A percentile compares a stretch with the other conserved stretches of the same genome.
Evolutionary conservation across 2,888 invertebrate genomes (phyloP).

Genomic region (Sminthurinus aureus): DNA sequence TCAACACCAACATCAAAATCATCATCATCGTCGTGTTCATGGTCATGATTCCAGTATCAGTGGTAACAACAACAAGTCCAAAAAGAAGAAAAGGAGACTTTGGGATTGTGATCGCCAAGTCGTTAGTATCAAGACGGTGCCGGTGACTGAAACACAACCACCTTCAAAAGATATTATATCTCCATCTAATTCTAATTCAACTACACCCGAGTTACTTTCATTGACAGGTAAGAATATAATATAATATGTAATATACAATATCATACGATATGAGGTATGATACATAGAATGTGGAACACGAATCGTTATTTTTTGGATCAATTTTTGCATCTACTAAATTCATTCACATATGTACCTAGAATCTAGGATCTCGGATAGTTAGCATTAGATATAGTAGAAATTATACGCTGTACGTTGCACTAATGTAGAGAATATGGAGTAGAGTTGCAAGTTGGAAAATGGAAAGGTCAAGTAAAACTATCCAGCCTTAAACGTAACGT

Average conservation of each 20-base stretch:
- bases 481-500: neutral
- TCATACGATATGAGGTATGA: no score
- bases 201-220: conserved; percentile 33
- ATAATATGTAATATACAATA: neutral
- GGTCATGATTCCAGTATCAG: neutral
- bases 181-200: conserved; percentile 5
- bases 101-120: conserved; percentile 43
- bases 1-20: neutral
- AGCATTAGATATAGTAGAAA: neutral
- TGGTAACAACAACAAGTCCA: no score
- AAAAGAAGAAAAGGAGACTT: conserved; percentile 32
- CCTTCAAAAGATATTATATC: neutral
- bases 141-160: neutral
- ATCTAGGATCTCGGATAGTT: neutral
- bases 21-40: neutral
- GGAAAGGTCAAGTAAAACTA: neutral
- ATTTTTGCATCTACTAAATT: neutral
- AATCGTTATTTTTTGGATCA: no score
- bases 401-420: neutral
- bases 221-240: conserved; percentile 28
- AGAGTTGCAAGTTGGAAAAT: neutral
- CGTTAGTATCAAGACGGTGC: conserved; percentile 2
- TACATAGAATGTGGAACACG: no score
- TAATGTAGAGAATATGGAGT: neutral
- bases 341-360: neutral